A percentile compares a stretch with the other conserved stretches of the same genome.
Conservation (phyloP, 2,888 invertebrate species). For the Monoplex corrugatus region DNA sequence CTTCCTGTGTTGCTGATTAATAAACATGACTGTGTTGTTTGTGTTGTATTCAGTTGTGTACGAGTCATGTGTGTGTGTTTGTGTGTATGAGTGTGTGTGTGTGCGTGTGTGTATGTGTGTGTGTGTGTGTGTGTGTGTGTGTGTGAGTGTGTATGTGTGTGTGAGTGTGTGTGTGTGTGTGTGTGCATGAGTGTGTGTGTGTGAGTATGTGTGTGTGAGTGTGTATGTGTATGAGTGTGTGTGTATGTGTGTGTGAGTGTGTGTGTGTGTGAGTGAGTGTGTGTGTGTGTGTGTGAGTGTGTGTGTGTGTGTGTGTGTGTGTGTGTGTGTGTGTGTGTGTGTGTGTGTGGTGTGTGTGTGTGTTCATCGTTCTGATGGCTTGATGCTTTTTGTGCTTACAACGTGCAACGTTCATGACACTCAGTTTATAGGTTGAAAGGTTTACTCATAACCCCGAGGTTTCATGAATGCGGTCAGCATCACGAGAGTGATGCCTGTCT, state of each 20-base stretch:
- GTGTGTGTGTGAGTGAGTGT: not conserved
- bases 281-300: not conserved
- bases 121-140: not conserved
- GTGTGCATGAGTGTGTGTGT: conserved; percentile 10
- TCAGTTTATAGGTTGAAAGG: not conserved
- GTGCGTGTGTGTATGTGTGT: not conserved
- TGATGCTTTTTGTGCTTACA: no score
- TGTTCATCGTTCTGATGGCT: no score
- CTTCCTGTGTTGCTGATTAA: no score
- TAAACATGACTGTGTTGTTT: no score
- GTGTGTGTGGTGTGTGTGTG: not conserved
- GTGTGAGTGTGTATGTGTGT: not conserved
- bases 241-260: not conserved
- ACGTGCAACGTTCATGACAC: no score
- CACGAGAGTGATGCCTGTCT: no score
- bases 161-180: not conserved
- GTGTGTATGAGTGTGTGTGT: not conserved
- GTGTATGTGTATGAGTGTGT: not conserved
- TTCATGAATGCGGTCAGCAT: no score
- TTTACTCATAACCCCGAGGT: not conserved
- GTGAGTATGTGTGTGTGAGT: conserved; percentile 21
- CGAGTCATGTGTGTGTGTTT: not conserved
- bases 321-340: conserved; percentile 14
- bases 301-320: not conserved
- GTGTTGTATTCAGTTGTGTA: no score